Evolutionary conservation across 2,113 vertebrate genomes (phyloP).

Genomic region (Marmota monax): DNA sequence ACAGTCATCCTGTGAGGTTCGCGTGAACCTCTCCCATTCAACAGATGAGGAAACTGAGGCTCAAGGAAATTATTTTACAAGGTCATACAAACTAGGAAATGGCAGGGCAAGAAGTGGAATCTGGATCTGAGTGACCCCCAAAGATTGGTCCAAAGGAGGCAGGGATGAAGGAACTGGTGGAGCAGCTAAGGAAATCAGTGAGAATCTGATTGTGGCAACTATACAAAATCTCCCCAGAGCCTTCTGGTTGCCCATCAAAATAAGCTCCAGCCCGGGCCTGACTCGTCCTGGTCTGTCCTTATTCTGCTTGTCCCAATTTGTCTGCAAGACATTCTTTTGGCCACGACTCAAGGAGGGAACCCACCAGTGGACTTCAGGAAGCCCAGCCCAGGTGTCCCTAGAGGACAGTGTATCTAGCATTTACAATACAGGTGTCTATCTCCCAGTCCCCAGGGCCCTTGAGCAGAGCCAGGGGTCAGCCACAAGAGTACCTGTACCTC

Average conservation of each 20-base stretch:
- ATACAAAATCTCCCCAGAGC: not conserved
- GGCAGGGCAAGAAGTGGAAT: not conserved
- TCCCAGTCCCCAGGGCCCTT: not conserved
- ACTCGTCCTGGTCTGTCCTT: not conserved
- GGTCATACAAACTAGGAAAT: not conserved
- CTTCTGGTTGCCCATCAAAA: not conserved
- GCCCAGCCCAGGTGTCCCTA: not conserved
- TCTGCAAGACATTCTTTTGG: not conserved
- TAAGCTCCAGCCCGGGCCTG: not conserved
- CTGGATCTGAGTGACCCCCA: not conserved
- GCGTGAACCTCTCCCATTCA: not conserved
- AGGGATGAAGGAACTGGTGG: no score
- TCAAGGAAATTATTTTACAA: not conserved
- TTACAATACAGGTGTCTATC: accelerated
- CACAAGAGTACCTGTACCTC: not conserved
- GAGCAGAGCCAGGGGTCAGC: not conserved
- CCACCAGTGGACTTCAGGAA: not conserved
- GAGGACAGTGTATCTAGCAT: accelerated
- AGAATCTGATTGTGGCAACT: not conserved
- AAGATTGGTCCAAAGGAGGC: not conserved
- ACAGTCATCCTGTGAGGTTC: not conserved
- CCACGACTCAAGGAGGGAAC: not conserved
- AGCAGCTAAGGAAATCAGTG: not conserved
- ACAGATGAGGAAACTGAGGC: slow-evolving; percentile 10
- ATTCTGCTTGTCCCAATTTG: not conserved